Evolutionary conservation across 2,888 invertebrate genomes (phyloP).

Genomic region (Pseudococcus jackbeardsleyi): DNA sequence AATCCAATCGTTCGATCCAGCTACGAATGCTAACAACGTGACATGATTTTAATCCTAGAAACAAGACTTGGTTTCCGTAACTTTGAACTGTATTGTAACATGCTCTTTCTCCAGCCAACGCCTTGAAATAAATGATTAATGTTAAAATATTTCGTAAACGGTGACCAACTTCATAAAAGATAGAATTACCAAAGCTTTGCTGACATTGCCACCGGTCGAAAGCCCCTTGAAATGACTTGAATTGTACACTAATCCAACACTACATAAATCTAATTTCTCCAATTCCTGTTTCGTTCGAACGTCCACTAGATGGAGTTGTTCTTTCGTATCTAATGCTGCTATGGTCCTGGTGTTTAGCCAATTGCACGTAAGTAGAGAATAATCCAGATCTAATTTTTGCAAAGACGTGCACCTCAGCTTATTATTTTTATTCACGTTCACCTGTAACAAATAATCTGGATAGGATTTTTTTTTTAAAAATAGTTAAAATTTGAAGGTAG

Average conservation of each 20-base stretch:
- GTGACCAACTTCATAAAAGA: background rate
- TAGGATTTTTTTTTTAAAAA: background rate
- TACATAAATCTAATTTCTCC: slow-evolving; percentile 84
- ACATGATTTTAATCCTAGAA: slow-evolving; percentile 77
- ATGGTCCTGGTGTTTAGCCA: slow-evolving; percentile 88
- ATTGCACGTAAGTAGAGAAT: slow-evolving; percentile 81
- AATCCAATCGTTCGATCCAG: slow-evolving; percentile 78
- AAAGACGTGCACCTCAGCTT: slow-evolving; percentile 77
- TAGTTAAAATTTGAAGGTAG: slow-evolving; percentile 59
- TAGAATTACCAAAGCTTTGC: slow-evolving; percentile 77
- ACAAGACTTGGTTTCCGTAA: slow-evolving; percentile 78
- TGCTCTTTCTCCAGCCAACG: slow-evolving; percentile 80
- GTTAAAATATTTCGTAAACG: background rate
- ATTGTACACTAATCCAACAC: slow-evolving; percentile 86
- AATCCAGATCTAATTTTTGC: slow-evolving; percentile 79
- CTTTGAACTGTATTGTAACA: slow-evolving; percentile 82
- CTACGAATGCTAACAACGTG: slow-evolving; percentile 76
- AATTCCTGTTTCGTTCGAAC: slow-evolving; percentile 89
- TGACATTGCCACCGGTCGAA: slow-evolving; percentile 95
- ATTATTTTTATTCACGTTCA: slow-evolving; percentile 72
- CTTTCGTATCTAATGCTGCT: slow-evolving; percentile 86
- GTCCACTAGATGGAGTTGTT: slow-evolving; percentile 89
- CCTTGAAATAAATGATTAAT: slow-evolving; percentile 70
- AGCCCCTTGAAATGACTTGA: slow-evolving; percentile 91
- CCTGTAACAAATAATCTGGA: slow-evolving; percentile 69